These are phyloP conservation scores for Mus spicilegus DNA, from an alignment of 2,113 vertebrate genomes.

Conservation along the genomic window DNA sequence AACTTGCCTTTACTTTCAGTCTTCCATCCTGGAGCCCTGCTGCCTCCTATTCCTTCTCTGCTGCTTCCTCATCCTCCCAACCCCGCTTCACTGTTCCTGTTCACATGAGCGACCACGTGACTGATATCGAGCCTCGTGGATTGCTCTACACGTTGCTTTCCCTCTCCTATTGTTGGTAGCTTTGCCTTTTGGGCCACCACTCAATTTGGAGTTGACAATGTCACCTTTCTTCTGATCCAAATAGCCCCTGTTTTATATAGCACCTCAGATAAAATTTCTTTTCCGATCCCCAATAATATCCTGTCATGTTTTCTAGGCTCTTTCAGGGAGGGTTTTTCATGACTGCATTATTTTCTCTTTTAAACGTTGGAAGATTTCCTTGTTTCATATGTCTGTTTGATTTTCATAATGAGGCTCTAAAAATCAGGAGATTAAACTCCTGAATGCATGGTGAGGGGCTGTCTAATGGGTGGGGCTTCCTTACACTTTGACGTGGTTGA, in stretches of 20 bases:
- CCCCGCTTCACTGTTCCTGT: background rate
- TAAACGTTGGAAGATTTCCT: slow-evolving; percentile 2
- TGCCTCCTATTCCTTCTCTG: background rate
- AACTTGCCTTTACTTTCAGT: background rate
- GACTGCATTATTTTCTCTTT: slow-evolving; percentile 24
- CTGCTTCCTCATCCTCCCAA: background rate
- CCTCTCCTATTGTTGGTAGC: background rate
- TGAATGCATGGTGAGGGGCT: background rate
- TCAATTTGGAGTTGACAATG: background rate
- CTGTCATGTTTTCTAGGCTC: background rate
- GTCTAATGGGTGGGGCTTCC: background rate
- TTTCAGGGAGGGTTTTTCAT: background rate
- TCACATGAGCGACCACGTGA: background rate
- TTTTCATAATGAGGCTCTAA: background rate
- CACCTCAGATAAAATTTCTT: background rate
- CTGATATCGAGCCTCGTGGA: background rate
- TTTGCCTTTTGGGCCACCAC: background rate
- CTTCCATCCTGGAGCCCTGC: background rate
- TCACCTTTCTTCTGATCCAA: background rate
- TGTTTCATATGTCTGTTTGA: background rate
- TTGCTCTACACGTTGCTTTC: background rate
- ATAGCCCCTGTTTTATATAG: background rate
- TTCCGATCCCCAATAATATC: background rate
- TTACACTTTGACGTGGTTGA: background rate
- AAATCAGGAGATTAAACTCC: background rate